These are phyloP conservation scores for Griposia aprilina DNA, from an alignment of 2,888 invertebrate species.

Conservation along the genomic window DNA sequence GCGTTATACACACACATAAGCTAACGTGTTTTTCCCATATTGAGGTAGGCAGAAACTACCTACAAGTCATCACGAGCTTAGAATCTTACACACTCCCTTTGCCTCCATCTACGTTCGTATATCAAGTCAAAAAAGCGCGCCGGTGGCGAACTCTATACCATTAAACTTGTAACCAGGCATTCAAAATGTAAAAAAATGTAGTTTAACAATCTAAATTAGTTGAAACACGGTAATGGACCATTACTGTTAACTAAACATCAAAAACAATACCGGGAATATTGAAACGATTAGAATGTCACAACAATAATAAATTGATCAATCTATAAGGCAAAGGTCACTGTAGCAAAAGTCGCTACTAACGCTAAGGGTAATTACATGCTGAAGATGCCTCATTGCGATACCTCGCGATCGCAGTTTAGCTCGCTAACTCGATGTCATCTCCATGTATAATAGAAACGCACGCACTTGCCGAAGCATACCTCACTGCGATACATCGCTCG, in stretches of 20 bases:
- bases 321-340: background rate
- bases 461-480: no score
- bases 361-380: background rate
- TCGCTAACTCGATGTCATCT: no score
- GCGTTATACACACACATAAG: background rate
- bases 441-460: no score
- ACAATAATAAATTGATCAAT: background rate
- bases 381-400: no score
- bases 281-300: background rate
- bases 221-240: slow-evolving; percentile 4
- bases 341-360: no score
- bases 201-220: background rate
- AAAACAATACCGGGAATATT: background rate
- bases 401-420: no score
- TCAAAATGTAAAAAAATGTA: background rate
- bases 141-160: background rate
- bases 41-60: background rate
- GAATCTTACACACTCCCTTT: background rate
- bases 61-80: background rate
- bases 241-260: slow-evolving; percentile 15
- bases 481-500: no score
- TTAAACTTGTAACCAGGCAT: background rate
- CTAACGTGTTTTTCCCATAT: background rate
- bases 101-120: background rate
- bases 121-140: background rate